Conservation (phyloP, 1,140 invertebrate genomes). For the Penaeus indicus region DNA sequence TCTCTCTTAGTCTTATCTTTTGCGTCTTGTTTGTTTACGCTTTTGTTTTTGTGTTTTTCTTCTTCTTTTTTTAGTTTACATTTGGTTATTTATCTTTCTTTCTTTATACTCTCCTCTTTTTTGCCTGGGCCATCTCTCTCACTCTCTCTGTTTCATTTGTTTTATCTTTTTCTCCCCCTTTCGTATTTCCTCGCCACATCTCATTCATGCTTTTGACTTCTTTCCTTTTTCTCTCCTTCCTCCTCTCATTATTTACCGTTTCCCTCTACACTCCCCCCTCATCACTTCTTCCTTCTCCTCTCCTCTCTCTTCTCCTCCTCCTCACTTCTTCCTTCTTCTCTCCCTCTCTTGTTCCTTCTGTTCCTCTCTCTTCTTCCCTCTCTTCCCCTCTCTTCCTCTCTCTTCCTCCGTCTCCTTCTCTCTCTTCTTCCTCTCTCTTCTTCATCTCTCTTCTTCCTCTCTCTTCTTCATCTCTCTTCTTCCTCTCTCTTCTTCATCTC, state of each 20-base stretch:
- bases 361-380: background rate
- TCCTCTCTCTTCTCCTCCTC: background rate
- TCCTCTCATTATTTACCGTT: background rate
- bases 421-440: background rate
- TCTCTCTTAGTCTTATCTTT: no score
- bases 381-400: background rate
- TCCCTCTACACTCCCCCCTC: background rate
- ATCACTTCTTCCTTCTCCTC: background rate
- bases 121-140: no score
- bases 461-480: background rate
- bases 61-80: no score
- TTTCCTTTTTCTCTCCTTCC: background rate
- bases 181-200: no score
- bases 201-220: background rate
- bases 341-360: background rate
- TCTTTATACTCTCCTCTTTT: no score
- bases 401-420: background rate
- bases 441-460: background rate
- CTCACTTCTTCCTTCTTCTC: background rate
- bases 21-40: no score
- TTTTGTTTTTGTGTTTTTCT: no score
- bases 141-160: no score
- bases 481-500: no score
- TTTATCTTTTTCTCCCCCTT: no score
- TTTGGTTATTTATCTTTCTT: no score